A percentile compares a stretch with the other conserved stretches of the same genome.
phyloP scores from a whole-genome alignment of 1,140 invertebrate species.

The Drosophila bocki region DNA sequence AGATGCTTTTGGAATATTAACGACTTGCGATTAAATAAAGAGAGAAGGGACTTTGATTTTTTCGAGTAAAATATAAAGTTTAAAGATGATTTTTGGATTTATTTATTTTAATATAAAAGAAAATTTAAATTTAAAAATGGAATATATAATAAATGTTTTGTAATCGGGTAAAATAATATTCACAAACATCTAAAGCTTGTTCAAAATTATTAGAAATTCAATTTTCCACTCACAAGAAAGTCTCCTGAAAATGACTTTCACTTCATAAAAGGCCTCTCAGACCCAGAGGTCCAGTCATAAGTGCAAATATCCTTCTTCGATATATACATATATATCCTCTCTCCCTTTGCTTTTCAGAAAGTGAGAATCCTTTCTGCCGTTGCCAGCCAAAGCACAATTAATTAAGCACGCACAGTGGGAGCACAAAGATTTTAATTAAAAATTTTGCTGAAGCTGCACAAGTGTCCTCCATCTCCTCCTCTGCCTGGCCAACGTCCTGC shows the following conservation, averaged over 20 bases:
- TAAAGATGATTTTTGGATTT: not conserved
- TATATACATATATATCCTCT: not conserved
- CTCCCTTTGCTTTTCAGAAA: constrained; percentile 5
- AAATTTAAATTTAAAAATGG: no score
- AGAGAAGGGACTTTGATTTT: not conserved
- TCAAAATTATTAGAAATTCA: no score
- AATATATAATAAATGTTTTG: no score
- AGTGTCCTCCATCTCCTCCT: constrained; percentile 33
- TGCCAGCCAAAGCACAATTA: constrained; percentile 70
- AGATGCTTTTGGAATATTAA: not conserved
- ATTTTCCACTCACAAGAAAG: not conserved
- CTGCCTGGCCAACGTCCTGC: not conserved
- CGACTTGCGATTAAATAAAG: not conserved
- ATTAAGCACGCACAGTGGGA: constrained; percentile 68
- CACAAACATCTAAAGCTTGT: not conserved
- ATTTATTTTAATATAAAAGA: no score
- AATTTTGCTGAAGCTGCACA: constrained; percentile 76
- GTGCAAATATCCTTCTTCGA: constrained; percentile 19
- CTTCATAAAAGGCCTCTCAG: not conserved
- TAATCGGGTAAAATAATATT: not conserved
- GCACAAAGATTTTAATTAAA: constrained; percentile 77
- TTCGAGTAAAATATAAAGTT: not conserved
- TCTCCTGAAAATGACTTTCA: not conserved
- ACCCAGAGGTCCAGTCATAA: not conserved
- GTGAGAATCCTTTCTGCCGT: constrained; percentile 45